These are phyloP conservation scores for Toxonevra muliebris DNA, from an alignment of 2,888 invertebrate genomes.

Conservation along the genomic window DNA sequence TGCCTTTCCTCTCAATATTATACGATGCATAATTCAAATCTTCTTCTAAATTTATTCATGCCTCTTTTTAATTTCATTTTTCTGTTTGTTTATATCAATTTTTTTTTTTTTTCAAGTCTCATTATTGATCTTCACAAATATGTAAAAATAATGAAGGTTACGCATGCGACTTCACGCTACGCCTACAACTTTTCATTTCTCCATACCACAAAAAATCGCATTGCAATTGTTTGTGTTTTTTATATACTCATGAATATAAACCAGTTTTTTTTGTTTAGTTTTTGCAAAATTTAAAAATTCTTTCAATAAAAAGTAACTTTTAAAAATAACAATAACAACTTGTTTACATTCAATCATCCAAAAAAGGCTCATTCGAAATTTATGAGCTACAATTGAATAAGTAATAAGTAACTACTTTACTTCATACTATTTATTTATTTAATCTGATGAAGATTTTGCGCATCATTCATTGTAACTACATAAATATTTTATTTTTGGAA, in stretches of 20 bases:
- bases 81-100: no score
- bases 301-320: background rate
- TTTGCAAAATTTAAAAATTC: background rate
- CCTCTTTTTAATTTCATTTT: no score
- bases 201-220: background rate
- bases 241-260: background rate
- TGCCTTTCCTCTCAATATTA: no score
- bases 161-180: background rate
- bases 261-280: background rate
- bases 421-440: background rate
- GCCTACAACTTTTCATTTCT: no score
- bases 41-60: no score
- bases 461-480: background rate
- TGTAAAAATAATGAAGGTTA: constrained; percentile 9
- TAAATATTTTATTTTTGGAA: constrained; percentile 9
- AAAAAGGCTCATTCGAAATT: constrained; percentile 21
- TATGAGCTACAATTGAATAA: constrained; percentile 3
- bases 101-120: background rate
- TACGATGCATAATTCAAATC: no score
- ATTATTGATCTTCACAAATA: constrained; percentile 4
- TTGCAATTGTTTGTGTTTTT: background rate
- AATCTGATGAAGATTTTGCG: constrained; percentile 4
- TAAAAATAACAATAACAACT: constrained; percentile 14
- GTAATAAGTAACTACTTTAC: background rate
- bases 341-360: constrained; percentile 27